Percentiles rank a stretch among this genome's conserved stretches.
phyloP scores from a whole-genome alignment of 2,888 invertebrate genomes.

The Himalopsyche japonica region DNA sequence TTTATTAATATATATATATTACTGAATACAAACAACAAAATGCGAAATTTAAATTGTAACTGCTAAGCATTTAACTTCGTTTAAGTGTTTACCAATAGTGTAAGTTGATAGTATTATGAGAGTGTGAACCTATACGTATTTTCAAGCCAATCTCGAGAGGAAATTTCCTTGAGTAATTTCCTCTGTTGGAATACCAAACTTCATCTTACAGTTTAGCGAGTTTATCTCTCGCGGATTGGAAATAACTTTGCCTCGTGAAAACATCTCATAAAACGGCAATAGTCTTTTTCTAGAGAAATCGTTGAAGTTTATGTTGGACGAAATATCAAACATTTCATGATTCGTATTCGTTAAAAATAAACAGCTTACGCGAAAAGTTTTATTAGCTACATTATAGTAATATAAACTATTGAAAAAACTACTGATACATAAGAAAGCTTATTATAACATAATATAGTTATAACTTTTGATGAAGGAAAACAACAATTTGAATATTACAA shows the following conservation, averaged over 20 bases:
- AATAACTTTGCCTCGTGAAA: constrained; percentile 10
- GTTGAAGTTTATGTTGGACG: background rate
- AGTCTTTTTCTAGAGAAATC: background rate
- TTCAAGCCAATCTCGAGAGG: constrained; percentile 15
- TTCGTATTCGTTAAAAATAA: background rate
- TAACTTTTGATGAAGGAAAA: no score
- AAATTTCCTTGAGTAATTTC: constrained; percentile 24
- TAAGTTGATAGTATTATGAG: constrained; percentile 1
- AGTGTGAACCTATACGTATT: constrained; percentile 11
- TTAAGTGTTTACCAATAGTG: constrained; percentile 1
- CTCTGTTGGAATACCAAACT: constrained; percentile 24
- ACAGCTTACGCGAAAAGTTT: background rate
- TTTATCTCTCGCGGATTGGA: constrained; percentile 20
- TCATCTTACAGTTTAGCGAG: constrained; percentile 13
- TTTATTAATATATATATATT: background rate
- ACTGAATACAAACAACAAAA: background rate
- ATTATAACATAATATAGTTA: no score
- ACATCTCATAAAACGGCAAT: constrained; percentile 5
- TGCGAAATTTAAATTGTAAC: background rate
- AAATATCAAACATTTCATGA: background rate
- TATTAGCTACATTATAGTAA: background rate
- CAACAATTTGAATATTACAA: no score
- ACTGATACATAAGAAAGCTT: no score
- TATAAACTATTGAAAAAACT: no score
- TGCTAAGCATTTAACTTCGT: background rate